Base-by-base conservation (phyloP, 2,888 invertebrate species). In the Sarcophaga carnaria region DNA sequence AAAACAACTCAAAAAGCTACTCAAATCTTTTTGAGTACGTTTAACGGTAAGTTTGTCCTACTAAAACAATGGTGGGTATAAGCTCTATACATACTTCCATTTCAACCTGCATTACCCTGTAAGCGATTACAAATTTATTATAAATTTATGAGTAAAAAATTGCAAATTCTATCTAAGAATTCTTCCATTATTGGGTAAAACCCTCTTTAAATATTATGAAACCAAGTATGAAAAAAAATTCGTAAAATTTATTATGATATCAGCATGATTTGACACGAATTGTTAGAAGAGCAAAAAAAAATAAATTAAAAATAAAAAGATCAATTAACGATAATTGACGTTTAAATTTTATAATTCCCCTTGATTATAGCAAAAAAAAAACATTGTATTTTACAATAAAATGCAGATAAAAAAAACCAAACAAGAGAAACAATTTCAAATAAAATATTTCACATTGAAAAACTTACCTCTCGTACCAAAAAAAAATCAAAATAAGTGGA, bases 261-360 rank as follows among this genome's bases (percentile, higher is more conserved):
- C 71, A 80, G 37, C 49, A 54, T 71, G 27, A 71, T 59, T 80
- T 72, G 64, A 64, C n/a, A 72, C 59, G 72, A 80, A 80, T 59
- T 66, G 54, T 54, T 14, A 54, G 12, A 5, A 54, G 4, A 12
- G 8, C 0, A 10, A 37, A 37, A 37, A 37, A 37, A 70, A 69
- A 49, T n/a, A 62, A 17, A 47, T 22, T 17, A 54, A 12, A 54
- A 54, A 17, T 5, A 14, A 54, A 71, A 11, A 64, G 45, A 80
- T 37, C 54, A 66, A 72, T 80, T 80, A 72, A 71, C 22, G 59
- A 80, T 80, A 80, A 80, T 80, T 72, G 80, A 49, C 54, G 37
- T 17, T 45, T 20, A 45, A 20, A 37, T n/a, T 17, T 67, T 67
- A 11, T 67, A 14, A 12, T 67, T 45, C 45, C 20, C 67, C 47